Conservation (phyloP, 2,113 vertebrate genomes). For the Holacanthus passer region DNA sequence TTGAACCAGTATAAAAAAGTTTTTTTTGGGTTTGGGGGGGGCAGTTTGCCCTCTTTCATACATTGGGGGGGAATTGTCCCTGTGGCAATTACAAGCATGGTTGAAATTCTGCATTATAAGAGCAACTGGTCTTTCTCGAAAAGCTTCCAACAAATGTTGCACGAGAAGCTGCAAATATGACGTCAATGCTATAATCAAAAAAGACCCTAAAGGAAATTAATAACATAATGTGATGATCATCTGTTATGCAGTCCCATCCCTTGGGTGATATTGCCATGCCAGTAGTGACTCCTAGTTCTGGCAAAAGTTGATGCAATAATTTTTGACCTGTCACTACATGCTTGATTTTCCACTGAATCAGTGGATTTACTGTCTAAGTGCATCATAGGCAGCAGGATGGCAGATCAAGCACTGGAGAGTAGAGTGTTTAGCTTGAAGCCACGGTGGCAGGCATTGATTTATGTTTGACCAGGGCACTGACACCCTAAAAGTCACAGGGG, state of each 20-base stretch:
- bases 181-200: slow-evolving; percentile 35
- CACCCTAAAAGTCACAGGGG: neutral
- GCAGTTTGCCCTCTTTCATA: too few species aligned
- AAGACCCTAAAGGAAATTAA: slow-evolving; percentile 33
- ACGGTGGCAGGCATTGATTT: neutral
- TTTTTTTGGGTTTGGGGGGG: too few species aligned
- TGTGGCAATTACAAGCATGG: too few species aligned
- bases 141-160: slow-evolving; percentile 19
- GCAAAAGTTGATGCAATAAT: slow-evolving; percentile 25
- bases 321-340: slow-evolving; percentile 52
- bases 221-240: slow-evolving; percentile 21
- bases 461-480: neutral
- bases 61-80: too few species aligned
- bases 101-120: slow-evolving; percentile 44
- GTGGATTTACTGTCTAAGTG: slow-evolving; percentile 9
- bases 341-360: slow-evolving; percentile 29
- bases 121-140: neutral
- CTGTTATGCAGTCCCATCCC: slow-evolving; percentile 11
- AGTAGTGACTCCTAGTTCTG: slow-evolving; percentile 41
- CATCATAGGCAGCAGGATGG: neutral
- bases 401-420: neutral
- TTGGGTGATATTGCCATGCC: slow-evolving; percentile 6
- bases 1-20: too few species aligned
- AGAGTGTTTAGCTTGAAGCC: neutral
- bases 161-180: slow-evolving; percentile 35